Evolutionary conservation across 2,888 invertebrate genomes (phyloP), one percentile per base, ranked within the genome.

Genomic region (Orthosia gracilis): DNA sequence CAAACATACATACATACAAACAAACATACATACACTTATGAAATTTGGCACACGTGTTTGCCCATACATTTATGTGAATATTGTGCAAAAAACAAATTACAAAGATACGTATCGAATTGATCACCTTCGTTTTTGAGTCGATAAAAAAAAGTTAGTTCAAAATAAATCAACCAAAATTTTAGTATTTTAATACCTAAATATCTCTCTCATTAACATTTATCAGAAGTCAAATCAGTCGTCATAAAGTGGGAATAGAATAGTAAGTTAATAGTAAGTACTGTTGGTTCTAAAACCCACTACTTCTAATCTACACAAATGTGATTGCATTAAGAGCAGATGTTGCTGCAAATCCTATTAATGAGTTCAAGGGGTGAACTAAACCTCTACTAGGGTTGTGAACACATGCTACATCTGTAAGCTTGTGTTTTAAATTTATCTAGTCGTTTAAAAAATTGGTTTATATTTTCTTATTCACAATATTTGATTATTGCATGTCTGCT

Each of bases 271-370:
- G 40, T 40, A 40, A 3, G 15, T n/a, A 26, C 54, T 17, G 31
- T 65, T 31, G 31, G 4, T 65, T 21, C 15, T 50, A n/a, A 23
- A 68, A 40, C 23, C 15, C 15, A n/a, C 13, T 23, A 13, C 12
- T n/a, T n/a, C 12, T 52, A 5, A 26, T 72, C 13, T 23, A 23
- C 15, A 23, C 52, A 40, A 57, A 21, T 23, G 45, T 59, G 17
- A 73, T 73, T 64, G 31, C 52, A 52, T 47, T 49, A 45, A 61
- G 18, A 78, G 18, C 78, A 61, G 54, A 78, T 78, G 61, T 49
- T 49, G 40, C 49, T 26, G 26, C 45, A 47, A 77, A 59, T 54
- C 15, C 2, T 13, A 2, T 47, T 77, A 59, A 75, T 40, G 79
- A 78, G 57, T 76, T 70, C 79, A 77, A 77, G 21, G 13, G 50